Evolutionary conservation across 2,888 invertebrate genomes (phyloP), one percentile per base, ranked within the genome.

Genomic region (Coenonympha arcania): DNA sequence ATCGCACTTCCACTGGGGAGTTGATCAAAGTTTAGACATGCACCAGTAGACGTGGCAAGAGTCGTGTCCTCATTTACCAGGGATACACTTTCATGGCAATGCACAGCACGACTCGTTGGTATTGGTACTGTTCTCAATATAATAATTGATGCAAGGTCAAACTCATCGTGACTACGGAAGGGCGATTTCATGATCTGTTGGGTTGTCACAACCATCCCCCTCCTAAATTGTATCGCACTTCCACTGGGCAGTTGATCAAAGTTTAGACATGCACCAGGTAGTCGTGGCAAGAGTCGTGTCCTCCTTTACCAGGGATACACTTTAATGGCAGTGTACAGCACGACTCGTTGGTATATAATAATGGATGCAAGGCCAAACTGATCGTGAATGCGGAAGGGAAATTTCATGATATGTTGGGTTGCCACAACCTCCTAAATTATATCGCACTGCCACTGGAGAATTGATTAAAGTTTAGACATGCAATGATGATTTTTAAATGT

Each of bases 101-200:
- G n/a, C n/a, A n/a, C n/a, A n/a, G n/a, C n/a, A n/a, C n/a, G n/a
- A n/a, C n/a, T n/a, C n/a, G n/a, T n/a, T n/a, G n/a, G n/a, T n/a
- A n/a, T n/a, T n/a, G n/a, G n/a, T n/a, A n/a, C n/a, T n/a, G n/a
- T n/a, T n/a, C n/a, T n/a, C n/a, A n/a, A n/a, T n/a, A n/a, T n/a
- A n/a, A n/a, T n/a, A n/a, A n/a, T n/a, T 68, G 68, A 1, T 76
- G 76, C 50, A 63, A 58, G 37, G 74, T 69, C 1, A 59, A 50
- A 11, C 55, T 73, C 1, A 46, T 64, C 15, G 30, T 64, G 13
- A 61, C 62, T 1, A 55, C 55, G 3, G 58, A 49, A 1, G 47
- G 51, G 16, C 6, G n/a, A n/a, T 24, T 48, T 8, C 15, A 66
- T 1, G 18, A 52, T 0, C 60, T 62, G 11, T 3, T 63, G 0